Evolutionary conservation across 2,797 vertebrate species (phyloP), one percentile per base, ranked within the genome.

Genomic region (Knipowitschia caucasica): DNA sequence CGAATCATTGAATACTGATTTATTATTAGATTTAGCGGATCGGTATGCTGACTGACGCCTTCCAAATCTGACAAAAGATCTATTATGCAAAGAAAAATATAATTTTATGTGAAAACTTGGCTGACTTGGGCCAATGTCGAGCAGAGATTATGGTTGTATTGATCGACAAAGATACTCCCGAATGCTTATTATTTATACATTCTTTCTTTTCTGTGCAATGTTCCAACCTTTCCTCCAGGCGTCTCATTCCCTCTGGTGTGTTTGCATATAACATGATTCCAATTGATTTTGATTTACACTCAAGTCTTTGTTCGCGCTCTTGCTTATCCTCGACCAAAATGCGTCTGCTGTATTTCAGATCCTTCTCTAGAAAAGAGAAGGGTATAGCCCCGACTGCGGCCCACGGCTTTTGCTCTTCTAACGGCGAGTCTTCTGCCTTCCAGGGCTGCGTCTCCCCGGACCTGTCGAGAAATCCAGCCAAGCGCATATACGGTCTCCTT

Each of bases 251-350:
- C 69, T 55, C 54, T 31, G 44, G 34, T 73, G 62, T 70, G 64
- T 71, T 77, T 80, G 72, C 66, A 73, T 69, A 50, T 33, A 67
- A 54, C 52, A 50, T 67, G 70, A 64, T 66, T 78, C 73, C 59
- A 69, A 72, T 79, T 65, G 70, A 66, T 67, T 77, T 77, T 64
- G 72, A 73, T 79, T 76, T 73, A 77, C 65, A 71, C 73, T 62
- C 67, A 44, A 57, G 75, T 72, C 53, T 73, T 6, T 39, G 69
- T 67, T 64, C 26, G 23, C 26, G 8, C 45, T 46, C 30, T 26
- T 56, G 30, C 38, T 50, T 69, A 57, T 50, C 59, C 64, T 29
- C 11, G 45, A 21, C 29, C 27, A 5, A 31, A n/a, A 21, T 62
- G 49, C 42, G 47, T 56, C 59, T 53, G 57, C 59, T 38, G 5